Percentiles rank a stretch among this genome's conserved stretches.
phyloP scores from a whole-genome alignment of 2,797 vertebrate genomes.

The Furcifer pardalis region DNA sequence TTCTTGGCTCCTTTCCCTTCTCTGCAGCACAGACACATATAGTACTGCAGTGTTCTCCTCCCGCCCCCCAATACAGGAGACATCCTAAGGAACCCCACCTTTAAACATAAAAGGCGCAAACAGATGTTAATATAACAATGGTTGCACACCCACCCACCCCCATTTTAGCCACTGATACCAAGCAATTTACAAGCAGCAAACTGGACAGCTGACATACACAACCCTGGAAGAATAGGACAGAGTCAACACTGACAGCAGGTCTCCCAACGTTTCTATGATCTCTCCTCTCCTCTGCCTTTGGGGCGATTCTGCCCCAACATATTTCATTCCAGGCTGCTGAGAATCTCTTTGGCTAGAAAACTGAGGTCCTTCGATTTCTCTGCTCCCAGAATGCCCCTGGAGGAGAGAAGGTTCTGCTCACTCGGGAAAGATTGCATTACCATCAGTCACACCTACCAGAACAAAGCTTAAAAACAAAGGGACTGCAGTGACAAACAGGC shows the following conservation, averaged over 20 bases:
- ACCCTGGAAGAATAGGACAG: constrained; percentile 60
- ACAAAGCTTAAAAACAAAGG: constrained; percentile 73
- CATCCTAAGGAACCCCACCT: constrained; percentile 53
- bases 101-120: constrained; percentile 61
- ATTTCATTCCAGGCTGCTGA: constrained; percentile 48
- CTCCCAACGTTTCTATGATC: constrained; percentile 48
- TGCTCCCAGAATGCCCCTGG: constrained; percentile 41
- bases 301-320: constrained; percentile 37
- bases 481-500: constrained; percentile 67
- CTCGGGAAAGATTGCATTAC: constrained; percentile 64
- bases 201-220: constrained; percentile 53
- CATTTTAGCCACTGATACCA: constrained; percentile 62
- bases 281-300: constrained; percentile 26
- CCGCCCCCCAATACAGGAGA: constrained; percentile 33
- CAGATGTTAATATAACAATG: constrained; percentile 63
- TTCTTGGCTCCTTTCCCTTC: constrained; percentile 27
- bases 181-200: constrained; percentile 71
- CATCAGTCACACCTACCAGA: constrained; percentile 74
- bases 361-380: constrained; percentile 46
- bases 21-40: constrained; percentile 15
- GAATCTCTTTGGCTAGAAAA: constrained; percentile 57
- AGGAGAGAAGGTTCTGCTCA: constrained; percentile 59
- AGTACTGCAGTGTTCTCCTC: constrained; percentile 11
- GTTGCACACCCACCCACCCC: constrained; percentile 65
- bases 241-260: constrained; percentile 58